phyloP scores from a whole-genome alignment of 2,888 invertebrate genomes.

The Clunio marinus region DNA sequence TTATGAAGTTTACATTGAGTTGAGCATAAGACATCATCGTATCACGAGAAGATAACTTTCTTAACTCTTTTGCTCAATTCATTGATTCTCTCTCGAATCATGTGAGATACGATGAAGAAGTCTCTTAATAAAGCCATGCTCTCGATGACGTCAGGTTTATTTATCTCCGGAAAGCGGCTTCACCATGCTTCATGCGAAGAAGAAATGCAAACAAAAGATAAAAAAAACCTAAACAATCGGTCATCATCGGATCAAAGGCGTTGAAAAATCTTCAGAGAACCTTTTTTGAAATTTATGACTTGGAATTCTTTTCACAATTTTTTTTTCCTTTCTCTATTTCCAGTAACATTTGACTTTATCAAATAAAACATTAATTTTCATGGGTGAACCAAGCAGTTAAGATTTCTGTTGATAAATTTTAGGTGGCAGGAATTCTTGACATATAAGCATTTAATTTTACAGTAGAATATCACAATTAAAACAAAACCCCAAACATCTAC shows the following conservation, averaged over 20 bases:
- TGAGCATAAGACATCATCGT: not conserved
- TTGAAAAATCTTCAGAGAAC: conserved; percentile 3
- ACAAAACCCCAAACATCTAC: no score
- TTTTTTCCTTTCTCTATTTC: no score
- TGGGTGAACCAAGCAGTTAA: no score
- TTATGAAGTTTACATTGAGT: not conserved
- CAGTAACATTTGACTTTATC: no score
- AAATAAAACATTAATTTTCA: no score
- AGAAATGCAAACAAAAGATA: conserved; percentile 22
- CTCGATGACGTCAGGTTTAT: not conserved
- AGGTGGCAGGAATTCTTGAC: no score
- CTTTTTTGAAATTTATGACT: conserved; percentile 7
- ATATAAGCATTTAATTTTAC: no score
- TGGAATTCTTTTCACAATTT: no score
- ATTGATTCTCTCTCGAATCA: conserved; percentile 14
- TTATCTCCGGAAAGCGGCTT: conserved; percentile 9
- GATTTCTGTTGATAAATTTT: no score
- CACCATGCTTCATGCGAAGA: conserved; percentile 3
- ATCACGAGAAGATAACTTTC: conserved; percentile 1
- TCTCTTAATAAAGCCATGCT: not conserved
- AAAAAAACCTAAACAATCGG: conserved; percentile 17
- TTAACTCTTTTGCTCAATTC: conserved; percentile 17
- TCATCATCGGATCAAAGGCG: conserved; percentile 10
- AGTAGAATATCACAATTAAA: no score
- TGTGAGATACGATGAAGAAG: not conserved